Conservation (phyloP, 2,888 invertebrate genomes). For the Athrips mouffetella region DNA sequence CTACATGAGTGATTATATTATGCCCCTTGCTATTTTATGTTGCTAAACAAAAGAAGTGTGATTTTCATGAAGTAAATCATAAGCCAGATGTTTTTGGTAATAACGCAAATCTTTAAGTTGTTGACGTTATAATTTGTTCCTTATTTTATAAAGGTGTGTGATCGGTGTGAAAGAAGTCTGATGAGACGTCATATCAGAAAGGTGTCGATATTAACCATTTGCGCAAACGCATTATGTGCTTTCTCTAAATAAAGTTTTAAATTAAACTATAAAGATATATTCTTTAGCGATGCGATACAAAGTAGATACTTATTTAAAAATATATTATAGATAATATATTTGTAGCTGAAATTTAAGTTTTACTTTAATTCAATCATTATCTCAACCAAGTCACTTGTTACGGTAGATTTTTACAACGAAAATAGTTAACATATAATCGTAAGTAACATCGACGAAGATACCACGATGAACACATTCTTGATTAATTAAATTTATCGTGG, state of each 20-base stretch:
- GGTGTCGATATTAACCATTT: slow-evolving; percentile 35
- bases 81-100: neutral
- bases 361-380: slow-evolving; percentile 11
- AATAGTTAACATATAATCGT: slow-evolving; percentile 44
- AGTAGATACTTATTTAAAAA: slow-evolving; percentile 39
- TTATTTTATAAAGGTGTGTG: neutral
- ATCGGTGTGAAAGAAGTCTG: slow-evolving; percentile 36
- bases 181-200: slow-evolving; percentile 49
- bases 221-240: slow-evolving; percentile 40
- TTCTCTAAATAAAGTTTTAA: slow-evolving; percentile 29
- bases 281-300: slow-evolving; percentile 43
- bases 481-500: neutral
- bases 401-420: slow-evolving; percentile 74
- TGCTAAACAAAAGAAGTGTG: neutral
- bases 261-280: slow-evolving; percentile 34
- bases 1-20: neutral
- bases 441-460: slow-evolving; percentile 46
- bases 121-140: neutral
- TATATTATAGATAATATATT: neutral
- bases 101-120: neutral
- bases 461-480: neutral
- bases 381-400: slow-evolving; percentile 53
- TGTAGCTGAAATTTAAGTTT: slow-evolving; percentile 37
- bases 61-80: too few species aligned
- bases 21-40: neutral